Base-by-base conservation (phyloP, 1,140 invertebrate species). In the Ips nitidus region DNA sequence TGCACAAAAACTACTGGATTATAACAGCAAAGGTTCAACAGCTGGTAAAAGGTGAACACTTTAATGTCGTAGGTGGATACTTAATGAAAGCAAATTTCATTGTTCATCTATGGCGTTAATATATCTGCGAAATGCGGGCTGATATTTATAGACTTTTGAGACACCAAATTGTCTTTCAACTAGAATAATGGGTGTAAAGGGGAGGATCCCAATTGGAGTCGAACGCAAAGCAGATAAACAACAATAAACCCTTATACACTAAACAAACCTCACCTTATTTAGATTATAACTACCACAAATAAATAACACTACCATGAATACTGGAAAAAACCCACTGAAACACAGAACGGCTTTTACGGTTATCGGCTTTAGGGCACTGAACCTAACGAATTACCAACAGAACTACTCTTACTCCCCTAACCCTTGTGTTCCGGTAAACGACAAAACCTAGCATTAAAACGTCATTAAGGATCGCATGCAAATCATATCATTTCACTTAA, bases 381-480 rank as follows among this genome's bases (percentile, higher is more conserved):
- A 66, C 63, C 36, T 43, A 56, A 66, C 41, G 6, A 53, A 52
- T 47, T 52, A 7, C 42, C 41, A 61, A 60, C 57, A 50, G 40
- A 68, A 68, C 66, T 59, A 58, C 41, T 66, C 36, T 41, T 36
- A 53, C 57, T 67, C 66, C 66, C 65, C 66, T 41, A 68, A 39
- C 66, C 58, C 66, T 55, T 68, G 66, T 61, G 42, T 68, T 45
- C 50, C 57, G 40, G 39, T 56, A 59, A 67, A 67, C 61, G 66
- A 60, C 57, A 68, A 62, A 50, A 61, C 66, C 66, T 68, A 68
- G 60, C 66, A 68, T 68, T 68, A 68, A 60, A 68, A 61, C 45
- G 57, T 68, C 66, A 68, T 68, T 68, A 68, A 38, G 57, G 55
- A 61, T 60, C 38, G 66, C 66, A 61, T 68, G 66, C 57, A 68